Base-by-base conservation (phyloP, 2,113 vertebrate genomes). In the Mixornis gularis region DNA sequence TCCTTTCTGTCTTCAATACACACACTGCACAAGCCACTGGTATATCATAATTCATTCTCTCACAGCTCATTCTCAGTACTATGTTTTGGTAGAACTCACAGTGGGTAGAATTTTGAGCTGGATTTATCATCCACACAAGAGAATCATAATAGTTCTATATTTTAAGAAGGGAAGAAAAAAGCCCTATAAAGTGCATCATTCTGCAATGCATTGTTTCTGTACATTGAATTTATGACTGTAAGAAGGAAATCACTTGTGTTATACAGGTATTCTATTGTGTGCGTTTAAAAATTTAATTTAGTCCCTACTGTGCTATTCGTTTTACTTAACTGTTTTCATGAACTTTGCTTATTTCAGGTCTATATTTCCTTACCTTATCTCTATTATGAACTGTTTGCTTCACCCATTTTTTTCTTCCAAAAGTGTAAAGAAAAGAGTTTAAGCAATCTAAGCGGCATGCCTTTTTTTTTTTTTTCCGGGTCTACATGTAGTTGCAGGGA, bases 71-170 rank as follows among this genome's bases (percentile, higher is more conserved):
- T 94, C 91, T 91, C 78, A 79, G 58, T 79, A 80, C 72, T 83
- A 15, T 92, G 87, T 95, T 97, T 95, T 94, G 86, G 78, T 92
- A 93, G 78, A 95, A 95, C 60, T 94, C 94, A 94, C 89, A 92
- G 62, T 72, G 86, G 95, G 90, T 93, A 79, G 88, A 96, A 94
- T 96, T 96, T 92, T 89, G 83, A 93, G 79, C 87, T 95, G 95
- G 92, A 96, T 96, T 97, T 96, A 96, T 96, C 90, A 93, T 96
- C 92, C 93, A 95, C 93, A 87, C 93, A 90, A 95, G 94, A 95
- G 96, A 94, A 97, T 95, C 88, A 84, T 94, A 94, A 95, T 80
- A 93, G 90, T 96, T 93, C 92, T 91, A 91, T 96, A 91, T 95
- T 96, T 96, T 95, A 96, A 91, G 65, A 87, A 81, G 69, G 60